Evolutionary conservation across 2,797 vertebrate genomes (phyloP).

Genomic region (Sphaeramia orbicularis): DNA sequence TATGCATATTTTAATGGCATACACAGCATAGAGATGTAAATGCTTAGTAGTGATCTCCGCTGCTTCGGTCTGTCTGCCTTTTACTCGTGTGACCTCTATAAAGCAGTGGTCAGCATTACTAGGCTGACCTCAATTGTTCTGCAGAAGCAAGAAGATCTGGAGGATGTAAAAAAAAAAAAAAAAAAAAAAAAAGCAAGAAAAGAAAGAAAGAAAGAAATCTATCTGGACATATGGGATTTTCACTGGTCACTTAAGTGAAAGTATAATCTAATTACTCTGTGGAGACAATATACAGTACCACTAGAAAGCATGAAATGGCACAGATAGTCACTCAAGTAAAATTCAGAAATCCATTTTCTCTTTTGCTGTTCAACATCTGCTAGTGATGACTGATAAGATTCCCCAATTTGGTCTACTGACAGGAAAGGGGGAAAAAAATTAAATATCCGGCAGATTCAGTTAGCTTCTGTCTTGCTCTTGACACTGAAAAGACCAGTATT

Average conservation of each 20-base stretch:
- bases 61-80: constrained; percentile 41
- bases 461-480: constrained; percentile 11
- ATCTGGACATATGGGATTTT: constrained; percentile 73
- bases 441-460: constrained; percentile 39
- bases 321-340: constrained; percentile 58
- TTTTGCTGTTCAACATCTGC: constrained; percentile 59
- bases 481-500: constrained; percentile 16
- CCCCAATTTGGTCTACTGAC: constrained; percentile 51
- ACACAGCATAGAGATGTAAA: not conserved
- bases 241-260: constrained; percentile 74
- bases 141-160: constrained; percentile 56
- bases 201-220: constrained; percentile 61
- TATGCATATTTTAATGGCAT: no score
- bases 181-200: no score
- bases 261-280: constrained; percentile 73
- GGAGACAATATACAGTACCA: constrained; percentile 57
- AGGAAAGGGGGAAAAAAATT: constrained; percentile 35
- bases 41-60: constrained; percentile 25
- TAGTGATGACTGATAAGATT: constrained; percentile 72
- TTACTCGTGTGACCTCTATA: constrained; percentile 59
- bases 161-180: constrained; percentile 58
- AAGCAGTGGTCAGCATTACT: constrained; percentile 73
- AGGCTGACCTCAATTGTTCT: constrained; percentile 71
- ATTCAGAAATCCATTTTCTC: constrained; percentile 69
- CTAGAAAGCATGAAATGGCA: constrained; percentile 56